Conservation (phyloP, 2,888 invertebrate genomes). For the Agonopterix alstromeriana region DNA sequence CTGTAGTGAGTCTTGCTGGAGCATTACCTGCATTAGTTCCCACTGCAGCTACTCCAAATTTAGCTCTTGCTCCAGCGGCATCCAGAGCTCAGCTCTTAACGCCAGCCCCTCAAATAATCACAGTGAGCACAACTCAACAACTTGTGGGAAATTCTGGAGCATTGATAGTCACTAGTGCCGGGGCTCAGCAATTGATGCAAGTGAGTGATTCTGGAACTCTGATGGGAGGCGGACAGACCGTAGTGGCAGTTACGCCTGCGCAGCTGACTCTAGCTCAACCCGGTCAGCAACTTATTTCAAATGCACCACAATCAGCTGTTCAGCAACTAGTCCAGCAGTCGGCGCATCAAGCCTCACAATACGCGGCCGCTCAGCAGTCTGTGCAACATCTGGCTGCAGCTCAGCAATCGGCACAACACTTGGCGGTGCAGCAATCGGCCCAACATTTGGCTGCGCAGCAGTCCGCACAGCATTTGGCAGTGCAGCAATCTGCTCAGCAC, state of each 20-base stretch:
- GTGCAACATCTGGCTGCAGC: conserved; percentile 37
- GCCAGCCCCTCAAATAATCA: conserved; percentile 64
- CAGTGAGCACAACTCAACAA: conserved; percentile 69
- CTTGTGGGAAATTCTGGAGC: conserved; percentile 62
- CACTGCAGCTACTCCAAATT: conserved; percentile 53
- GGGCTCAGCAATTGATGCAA: conserved; percentile 70
- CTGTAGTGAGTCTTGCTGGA: conserved; percentile 64
- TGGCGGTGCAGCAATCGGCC: conserved; percentile 52
- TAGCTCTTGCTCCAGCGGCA: conserved; percentile 60
- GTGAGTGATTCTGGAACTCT: conserved; percentile 69
- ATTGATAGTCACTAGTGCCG: conserved; percentile 68
- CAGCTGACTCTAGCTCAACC: conserved; percentile 60
- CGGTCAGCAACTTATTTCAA: conserved; percentile 58
- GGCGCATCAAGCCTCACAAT: conserved; percentile 43
- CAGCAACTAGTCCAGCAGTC: conserved; percentile 60
- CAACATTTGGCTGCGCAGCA: conserved; percentile 42
- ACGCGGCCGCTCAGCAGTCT: conserved; percentile 31
- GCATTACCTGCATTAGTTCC: conserved; percentile 61
- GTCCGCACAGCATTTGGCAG: conserved; percentile 44
- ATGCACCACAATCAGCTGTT: conserved; percentile 56
- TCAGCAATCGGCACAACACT: conserved; percentile 50
- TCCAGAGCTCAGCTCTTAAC: conserved; percentile 64
- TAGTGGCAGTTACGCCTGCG: conserved; percentile 65
- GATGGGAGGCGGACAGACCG: conserved; percentile 68
- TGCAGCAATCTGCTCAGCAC: conserved; percentile 36